These are phyloP conservation scores for Amia ocellicauda DNA, from an alignment of 2,113 vertebrate genomes.

Conservation along the genomic window DNA sequence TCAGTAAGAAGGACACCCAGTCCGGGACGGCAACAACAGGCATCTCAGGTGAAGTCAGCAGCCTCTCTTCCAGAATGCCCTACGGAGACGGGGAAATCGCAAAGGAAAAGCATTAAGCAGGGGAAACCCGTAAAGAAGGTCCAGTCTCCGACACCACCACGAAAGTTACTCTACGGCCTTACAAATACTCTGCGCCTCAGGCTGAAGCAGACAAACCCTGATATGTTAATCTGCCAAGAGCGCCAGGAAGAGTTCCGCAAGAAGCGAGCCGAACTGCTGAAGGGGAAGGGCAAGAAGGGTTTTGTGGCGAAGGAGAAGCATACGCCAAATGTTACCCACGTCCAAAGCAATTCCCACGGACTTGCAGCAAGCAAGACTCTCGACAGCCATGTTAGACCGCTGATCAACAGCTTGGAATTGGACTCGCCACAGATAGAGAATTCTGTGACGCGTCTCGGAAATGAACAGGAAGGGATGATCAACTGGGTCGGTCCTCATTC, in stretches of 20 bases:
- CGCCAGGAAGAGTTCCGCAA: conserved; percentile 57
- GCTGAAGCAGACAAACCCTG: conserved; percentile 64
- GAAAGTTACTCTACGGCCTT: conserved; percentile 71
- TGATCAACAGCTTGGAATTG: conserved; percentile 37
- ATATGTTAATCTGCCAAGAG: conserved; percentile 57
- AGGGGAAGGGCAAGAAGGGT: conserved; percentile 28
- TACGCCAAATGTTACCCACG: conserved; percentile 15
- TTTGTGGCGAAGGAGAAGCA: conserved; percentile 39
- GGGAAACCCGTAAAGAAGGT: conserved; percentile 36
- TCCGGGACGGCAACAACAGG: conserved; percentile 26
- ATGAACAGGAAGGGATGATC: background rate
- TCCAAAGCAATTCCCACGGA: too few relatives aligned
- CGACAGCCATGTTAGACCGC: conserved; percentile 55
- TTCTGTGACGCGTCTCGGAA: conserved; percentile 3
- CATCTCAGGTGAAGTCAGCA: conserved; percentile 14
- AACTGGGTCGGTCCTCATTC: background rate
- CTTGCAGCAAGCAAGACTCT: conserved; percentile 1
- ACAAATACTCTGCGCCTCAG: conserved; percentile 81
- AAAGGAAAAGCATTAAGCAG: conserved; percentile 23
- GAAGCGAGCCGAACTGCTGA: conserved; percentile 40
- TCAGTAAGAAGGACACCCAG: conserved; percentile 15
- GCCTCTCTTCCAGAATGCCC: conserved; percentile 13
- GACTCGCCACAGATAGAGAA: conserved; percentile 9
- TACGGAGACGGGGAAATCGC: conserved; percentile 22
- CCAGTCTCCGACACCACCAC: conserved; percentile 36